Evolutionary conservation across 1,140 invertebrate genomes (phyloP).

Genomic region (Formica exsecta): DNA sequence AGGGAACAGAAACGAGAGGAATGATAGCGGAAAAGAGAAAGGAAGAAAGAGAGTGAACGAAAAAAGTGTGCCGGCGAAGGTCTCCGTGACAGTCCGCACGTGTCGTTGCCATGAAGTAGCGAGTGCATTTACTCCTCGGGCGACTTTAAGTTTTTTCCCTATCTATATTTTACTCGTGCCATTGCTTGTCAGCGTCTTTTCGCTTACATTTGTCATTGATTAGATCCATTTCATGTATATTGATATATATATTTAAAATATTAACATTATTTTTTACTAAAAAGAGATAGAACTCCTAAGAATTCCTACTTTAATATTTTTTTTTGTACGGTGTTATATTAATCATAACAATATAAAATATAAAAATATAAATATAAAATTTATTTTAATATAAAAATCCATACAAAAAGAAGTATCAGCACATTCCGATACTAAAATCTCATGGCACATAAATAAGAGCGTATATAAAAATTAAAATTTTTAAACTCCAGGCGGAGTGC

Average conservation of each 20-base stretch:
- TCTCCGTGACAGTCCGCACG: slow-evolving; percentile 68
- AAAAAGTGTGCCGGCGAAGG: slow-evolving; percentile 13
- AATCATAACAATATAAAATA: neutral
- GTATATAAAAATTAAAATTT: neutral
- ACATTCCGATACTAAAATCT: neutral
- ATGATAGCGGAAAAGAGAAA: slow-evolving; percentile 10
- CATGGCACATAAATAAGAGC: neutral
- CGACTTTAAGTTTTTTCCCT: slow-evolving; percentile 35
- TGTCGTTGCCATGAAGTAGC: slow-evolving; percentile 67
- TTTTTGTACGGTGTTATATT: neutral
- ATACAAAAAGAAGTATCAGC: neutral
- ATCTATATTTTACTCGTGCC: slow-evolving; percentile 31
- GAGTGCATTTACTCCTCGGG: slow-evolving; percentile 62
- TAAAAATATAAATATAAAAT: neutral
- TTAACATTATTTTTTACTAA: neutral
- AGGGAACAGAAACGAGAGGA: neutral
- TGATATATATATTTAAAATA: neutral
- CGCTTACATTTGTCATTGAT: neutral
- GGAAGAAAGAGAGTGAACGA: slow-evolving; percentile 24
- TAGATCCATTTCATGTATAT: neutral
- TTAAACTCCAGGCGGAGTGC: neutral
- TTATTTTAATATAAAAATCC: neutral
- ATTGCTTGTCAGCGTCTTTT: slow-evolving; percentile 10
- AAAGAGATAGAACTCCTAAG: neutral
- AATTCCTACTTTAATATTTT: neutral